Evolutionary conservation across 2,113 vertebrate species (phyloP).

Genomic region (Syngnathus typhle): DNA sequence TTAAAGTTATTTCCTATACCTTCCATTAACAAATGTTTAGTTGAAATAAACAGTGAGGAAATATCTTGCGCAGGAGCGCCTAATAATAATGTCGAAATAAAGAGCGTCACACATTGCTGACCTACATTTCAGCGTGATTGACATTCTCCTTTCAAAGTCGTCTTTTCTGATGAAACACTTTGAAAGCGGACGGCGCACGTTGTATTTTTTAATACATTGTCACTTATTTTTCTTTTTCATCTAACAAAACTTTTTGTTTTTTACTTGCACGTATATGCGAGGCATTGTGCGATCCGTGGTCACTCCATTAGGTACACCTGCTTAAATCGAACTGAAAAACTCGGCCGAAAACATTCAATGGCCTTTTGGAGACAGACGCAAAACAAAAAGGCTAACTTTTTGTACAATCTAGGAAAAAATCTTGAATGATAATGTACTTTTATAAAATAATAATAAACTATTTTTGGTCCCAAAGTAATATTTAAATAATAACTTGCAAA

Average conservation of each 20-base stretch:
- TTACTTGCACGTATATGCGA: background rate
- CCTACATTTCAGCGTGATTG: slow-evolving; percentile 27
- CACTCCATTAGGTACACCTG: background rate
- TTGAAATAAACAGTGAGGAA: background rate
- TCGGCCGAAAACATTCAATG: background rate
- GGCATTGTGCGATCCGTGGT: background rate
- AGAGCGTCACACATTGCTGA: slow-evolving; percentile 26
- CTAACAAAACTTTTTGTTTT: background rate
- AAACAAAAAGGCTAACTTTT: too few relatives aligned
- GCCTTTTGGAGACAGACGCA: too few relatives aligned
- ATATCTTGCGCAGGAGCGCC: background rate
- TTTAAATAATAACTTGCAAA: too few relatives aligned
- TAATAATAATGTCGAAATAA: background rate
- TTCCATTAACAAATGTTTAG: background rate
- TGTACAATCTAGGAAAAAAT: too few relatives aligned
- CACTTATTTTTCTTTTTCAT: background rate
- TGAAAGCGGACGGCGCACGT: background rate
- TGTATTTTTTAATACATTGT: background rate
- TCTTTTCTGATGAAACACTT: background rate
- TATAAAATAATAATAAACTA: too few relatives aligned
- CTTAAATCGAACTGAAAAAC: background rate
- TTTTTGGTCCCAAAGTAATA: too few relatives aligned
- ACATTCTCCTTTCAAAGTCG: background rate
- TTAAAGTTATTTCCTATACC: background rate
- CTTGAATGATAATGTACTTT: too few relatives aligned